phyloP scores from a whole-genome alignment of 2,113 vertebrate genomes.

The zebrafish (Danio rerio) region GRCz12tu NC_133185.1:25908501-25909000 shows the following conservation, averaged over 20 bases:
- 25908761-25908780: constrained; percentile 5
- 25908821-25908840: constrained; percentile 36
- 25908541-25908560: constrained; percentile 37
- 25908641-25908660: constrained; percentile 51
- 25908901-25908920: constrained; percentile 33
- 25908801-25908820: background rate
- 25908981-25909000: constrained; percentile 69
- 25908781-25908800: constrained; percentile 17
- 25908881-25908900: constrained; percentile 31
- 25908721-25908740: constrained; percentile 8
- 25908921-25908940: constrained; percentile 50
- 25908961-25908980: constrained; percentile 54
- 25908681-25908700: constrained; percentile 26
- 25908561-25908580: constrained; percentile 14
- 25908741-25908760: background rate
- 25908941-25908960: constrained; percentile 56
- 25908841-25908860: constrained; percentile 17
- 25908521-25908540: constrained; percentile 34
- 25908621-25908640: constrained; percentile 55
- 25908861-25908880: constrained; percentile 34
- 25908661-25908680: constrained; percentile 46
- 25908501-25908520: constrained; percentile 21
- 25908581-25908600: constrained; percentile 55
- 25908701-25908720: constrained; percentile 2
- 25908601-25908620: constrained; percentile 46